Evolutionary conservation across 1,140 invertebrate genomes (phyloP).

Genomic region (Bombyx mandarina): DNA sequence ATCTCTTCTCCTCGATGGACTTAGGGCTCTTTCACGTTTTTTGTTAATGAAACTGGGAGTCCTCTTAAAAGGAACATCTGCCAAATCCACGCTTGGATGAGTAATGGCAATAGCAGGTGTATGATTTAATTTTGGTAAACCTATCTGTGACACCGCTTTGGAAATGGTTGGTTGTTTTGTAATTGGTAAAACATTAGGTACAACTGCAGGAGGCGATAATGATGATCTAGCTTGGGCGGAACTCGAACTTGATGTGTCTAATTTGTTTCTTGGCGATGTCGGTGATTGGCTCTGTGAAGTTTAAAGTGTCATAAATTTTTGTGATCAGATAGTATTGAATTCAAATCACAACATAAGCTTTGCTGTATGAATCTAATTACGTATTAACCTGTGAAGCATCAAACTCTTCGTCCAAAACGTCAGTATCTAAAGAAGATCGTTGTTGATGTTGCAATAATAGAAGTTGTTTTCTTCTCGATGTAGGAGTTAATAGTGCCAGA

Average conservation of each 20-base stretch:
- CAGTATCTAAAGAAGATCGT: constrained; percentile 86
- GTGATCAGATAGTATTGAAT: background rate
- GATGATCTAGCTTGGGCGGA: constrained; percentile 42
- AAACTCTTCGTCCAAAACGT: constrained; percentile 82
- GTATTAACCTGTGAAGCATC: constrained; percentile 43
- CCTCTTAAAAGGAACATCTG: constrained; percentile 61
- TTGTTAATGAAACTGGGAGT: constrained; percentile 66
- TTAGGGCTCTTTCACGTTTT: constrained; percentile 65
- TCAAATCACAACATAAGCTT: background rate
- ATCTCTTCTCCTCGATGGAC: constrained; percentile 65
- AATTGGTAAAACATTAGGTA: constrained; percentile 57
- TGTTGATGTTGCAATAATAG: constrained; percentile 85
- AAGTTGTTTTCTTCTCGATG: constrained; percentile 81
- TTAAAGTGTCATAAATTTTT: constrained; percentile 1
- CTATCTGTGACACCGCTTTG: constrained; percentile 42
- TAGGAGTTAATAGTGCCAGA: constrained; percentile 78
- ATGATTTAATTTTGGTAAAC: constrained; percentile 47
- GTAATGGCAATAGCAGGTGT: constrained; percentile 68
- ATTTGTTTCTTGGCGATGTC: constrained; percentile 65
- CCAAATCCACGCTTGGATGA: constrained; percentile 61
- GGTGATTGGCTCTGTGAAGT: constrained; percentile 62
- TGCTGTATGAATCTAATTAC: background rate
- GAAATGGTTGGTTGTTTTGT: constrained; percentile 65
- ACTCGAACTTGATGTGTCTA: constrained; percentile 54
- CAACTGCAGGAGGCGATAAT: constrained; percentile 55